Percentiles rank a stretch among this genome's conserved stretches.
Evolutionary conservation across 2,888 invertebrate species (phyloP).

Genomic region (Drosophila neotestacea): DNA sequence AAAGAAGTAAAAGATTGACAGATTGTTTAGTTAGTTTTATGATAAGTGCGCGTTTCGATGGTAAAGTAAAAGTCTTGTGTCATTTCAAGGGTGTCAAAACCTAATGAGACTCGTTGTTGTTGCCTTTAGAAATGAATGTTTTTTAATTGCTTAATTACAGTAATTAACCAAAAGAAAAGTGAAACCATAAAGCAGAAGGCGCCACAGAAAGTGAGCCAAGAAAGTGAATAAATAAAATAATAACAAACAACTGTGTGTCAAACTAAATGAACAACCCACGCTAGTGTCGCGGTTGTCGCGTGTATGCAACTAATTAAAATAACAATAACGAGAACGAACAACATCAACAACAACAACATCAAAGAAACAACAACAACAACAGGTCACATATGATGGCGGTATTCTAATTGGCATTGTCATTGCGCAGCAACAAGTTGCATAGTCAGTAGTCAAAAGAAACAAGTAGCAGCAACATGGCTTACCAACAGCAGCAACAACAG

Average conservation of each 20-base stretch:
- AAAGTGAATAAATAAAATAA: constrained; percentile 35
- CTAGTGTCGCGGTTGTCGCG: constrained; percentile 39
- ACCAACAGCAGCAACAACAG: constrained; percentile 75
- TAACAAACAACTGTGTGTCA: constrained; percentile 24
- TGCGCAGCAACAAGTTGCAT: constrained; percentile 84
- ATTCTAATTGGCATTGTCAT: constrained; percentile 78
- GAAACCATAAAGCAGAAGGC: constrained; percentile 52
- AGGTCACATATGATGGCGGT: constrained; percentile 5
- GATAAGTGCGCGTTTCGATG: not conserved
- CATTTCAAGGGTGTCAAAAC: constrained; percentile 46
- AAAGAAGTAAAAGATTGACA: constrained; percentile 6
- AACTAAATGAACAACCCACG: constrained; percentile 63
- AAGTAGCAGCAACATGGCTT: constrained; percentile 65
- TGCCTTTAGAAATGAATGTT: constrained; percentile 24
- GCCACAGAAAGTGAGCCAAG: constrained; percentile 45
- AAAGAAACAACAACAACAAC: constrained; percentile 11
- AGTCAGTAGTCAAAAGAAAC: constrained; percentile 6
- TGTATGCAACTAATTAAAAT: constrained; percentile 62
- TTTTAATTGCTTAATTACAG: constrained; percentile 71
- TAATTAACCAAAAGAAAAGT: constrained; percentile 67
- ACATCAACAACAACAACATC: constrained; percentile 6
- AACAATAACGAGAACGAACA: constrained; percentile 15
- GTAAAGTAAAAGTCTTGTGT: constrained; percentile 35
- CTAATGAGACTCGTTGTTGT: constrained; percentile 28
- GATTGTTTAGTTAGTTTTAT: constrained; percentile 9